phyloP scores from a whole-genome alignment of 1,140 invertebrate species.

The Papilio aristodemus region DNA sequence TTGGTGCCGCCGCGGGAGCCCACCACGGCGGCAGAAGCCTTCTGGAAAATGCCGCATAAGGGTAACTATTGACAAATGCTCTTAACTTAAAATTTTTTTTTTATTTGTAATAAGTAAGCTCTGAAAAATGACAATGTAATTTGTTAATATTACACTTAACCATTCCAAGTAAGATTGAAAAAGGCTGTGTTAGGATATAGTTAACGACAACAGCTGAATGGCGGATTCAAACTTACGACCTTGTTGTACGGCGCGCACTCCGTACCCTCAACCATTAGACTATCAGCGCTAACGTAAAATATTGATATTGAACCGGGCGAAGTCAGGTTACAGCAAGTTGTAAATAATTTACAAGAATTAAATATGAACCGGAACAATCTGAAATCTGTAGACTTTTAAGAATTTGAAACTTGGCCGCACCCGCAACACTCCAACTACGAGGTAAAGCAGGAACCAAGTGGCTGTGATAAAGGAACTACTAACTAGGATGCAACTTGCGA shows the following conservation, averaged over 20 bases:
- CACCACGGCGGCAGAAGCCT: constrained; percentile 83
- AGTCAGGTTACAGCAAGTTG: background rate
- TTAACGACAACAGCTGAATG: too few relatives aligned
- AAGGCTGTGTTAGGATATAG: too few relatives aligned
- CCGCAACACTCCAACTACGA: constrained; percentile 17
- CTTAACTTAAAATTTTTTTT: background rate
- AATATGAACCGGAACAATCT: background rate
- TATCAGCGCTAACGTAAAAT: too few relatives aligned
- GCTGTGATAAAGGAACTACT: constrained; percentile 34
- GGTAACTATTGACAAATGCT: constrained; percentile 64
- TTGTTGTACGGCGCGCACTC: too few relatives aligned
- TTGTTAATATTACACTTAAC: too few relatives aligned
- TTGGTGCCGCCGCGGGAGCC: constrained; percentile 81
- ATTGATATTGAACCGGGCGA: background rate
- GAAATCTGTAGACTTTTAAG: background rate
- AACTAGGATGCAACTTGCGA: constrained; percentile 45
- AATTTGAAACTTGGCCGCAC: constrained; percentile 9
- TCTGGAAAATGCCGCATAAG: constrained; percentile 87
- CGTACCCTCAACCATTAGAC: too few relatives aligned
- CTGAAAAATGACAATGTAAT: too few relatives aligned
- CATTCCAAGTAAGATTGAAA: too few relatives aligned
- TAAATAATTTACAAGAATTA: background rate
- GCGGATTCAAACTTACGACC: too few relatives aligned
- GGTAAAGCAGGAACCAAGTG: constrained; percentile 32
- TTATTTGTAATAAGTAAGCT: too few relatives aligned